Percentiles rank a stretch among this genome's conserved stretches.
Evolutionary conservation across 2,113 vertebrate genomes (phyloP).

Genomic region (Corythornis madagascariensis): DNA sequence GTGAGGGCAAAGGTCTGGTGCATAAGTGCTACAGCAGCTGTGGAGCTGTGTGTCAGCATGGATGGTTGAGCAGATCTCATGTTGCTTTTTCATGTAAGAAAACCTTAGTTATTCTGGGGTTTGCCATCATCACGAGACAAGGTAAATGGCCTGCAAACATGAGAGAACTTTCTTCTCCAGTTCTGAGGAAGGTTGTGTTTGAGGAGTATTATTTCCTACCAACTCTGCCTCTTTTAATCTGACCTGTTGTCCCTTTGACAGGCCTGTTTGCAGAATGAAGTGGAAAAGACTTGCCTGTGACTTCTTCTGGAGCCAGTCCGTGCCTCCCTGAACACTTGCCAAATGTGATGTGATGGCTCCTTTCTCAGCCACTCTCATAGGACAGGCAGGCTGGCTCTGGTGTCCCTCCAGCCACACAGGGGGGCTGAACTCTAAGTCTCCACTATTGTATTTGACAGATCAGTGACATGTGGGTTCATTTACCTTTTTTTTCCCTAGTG

Average conservation of each 20-base stretch:
- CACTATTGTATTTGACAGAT: background rate
- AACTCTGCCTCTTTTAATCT: background rate
- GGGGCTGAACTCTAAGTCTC: background rate
- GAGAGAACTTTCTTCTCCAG: constrained; percentile 12
- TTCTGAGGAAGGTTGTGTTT: constrained; percentile 8
- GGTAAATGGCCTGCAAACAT: background rate
- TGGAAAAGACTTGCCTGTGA: background rate
- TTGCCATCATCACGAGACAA: background rate
- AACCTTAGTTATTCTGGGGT: background rate
- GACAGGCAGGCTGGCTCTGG: background rate
- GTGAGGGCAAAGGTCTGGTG: background rate
- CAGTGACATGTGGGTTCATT: background rate
- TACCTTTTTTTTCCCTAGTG: fast-evolving
- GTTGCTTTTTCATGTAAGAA: constrained; percentile 21
- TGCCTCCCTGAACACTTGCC: background rate
- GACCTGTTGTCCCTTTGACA: background rate
- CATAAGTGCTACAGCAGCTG: fast-evolving
- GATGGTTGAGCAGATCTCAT: background rate
- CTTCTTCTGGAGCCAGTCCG: background rate
- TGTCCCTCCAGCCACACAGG: background rate
- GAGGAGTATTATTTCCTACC: background rate
- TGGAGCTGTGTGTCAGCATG: background rate
- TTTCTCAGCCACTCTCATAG: constrained; percentile 19
- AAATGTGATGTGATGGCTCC: background rate
- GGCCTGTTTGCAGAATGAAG: background rate